Evolutionary conservation across 2,888 invertebrate genomes (phyloP), one percentile per base, ranked within the genome.

Genomic region (Notodonta ziczac): DNA sequence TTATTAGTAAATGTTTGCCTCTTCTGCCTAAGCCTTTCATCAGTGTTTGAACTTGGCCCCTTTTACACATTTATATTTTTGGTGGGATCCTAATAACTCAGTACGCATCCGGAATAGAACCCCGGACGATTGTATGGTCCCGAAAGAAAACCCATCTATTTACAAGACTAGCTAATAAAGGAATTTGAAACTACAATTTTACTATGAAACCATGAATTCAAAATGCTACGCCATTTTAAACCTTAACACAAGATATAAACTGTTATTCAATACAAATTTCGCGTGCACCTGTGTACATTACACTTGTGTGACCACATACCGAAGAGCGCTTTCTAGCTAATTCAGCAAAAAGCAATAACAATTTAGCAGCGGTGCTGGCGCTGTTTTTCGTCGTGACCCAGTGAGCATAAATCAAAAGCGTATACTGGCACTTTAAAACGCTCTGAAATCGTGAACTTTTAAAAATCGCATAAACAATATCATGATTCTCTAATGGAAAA

Each of bases 271-370:
- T 52, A n/a, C 44, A 58, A 56, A 7, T 42, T 60, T 48, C 35
- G 40, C 54, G 61, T 63, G 60, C 68, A 66, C 70, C 66, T 69
- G 66, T 61, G 57, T 56, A 56, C 60, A 58, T 73, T 72, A 69
- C 65, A 57, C 62, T 65, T 58, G 62, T 61, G 61, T 63, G 69
- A 71, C 65, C 67, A 57, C 32, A 61, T 61, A 61, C 58, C 59
- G 65, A 59, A 66, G 64, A 76, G 62, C 67, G 70, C 66, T 75
- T 72, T 75, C 66, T 65, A 67, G 72, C 77, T 77, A 73, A 76
- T 78, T 72, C 73, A 68, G 74, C 76, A 78, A 78, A 78, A 78
- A 77, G 73, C 73, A 69, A 74, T 74, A 77, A 76, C 77, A 77
- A 77, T 78, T 76, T 76, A 72, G 69, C 70, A 54, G 57, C 58